A percentile compares a stretch with the other conserved stretches of the same genome.
These are phyloP conservation scores for Acronicta psi DNA, from an alignment of 2,888 invertebrate species.

Conservation along the genomic window DNA sequence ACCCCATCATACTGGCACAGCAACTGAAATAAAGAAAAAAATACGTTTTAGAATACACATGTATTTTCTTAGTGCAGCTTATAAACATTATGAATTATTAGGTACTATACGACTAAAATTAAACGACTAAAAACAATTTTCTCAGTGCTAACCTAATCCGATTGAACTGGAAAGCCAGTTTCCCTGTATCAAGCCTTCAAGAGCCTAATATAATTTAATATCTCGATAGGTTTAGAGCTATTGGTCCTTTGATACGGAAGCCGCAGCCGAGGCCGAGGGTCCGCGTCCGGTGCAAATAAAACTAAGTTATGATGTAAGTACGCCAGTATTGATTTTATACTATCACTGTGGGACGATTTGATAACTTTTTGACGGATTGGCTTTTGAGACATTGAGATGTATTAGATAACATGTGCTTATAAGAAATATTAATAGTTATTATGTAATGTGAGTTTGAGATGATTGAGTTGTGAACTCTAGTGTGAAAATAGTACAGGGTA, in stretches of 20 bases:
- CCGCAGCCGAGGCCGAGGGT: conserved; percentile 12
- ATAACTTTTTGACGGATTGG: conserved; percentile 5
- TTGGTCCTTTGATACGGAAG: conserved; percentile 5
- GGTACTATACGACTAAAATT: too few species aligned
- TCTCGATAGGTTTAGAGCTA: conserved; percentile 37
- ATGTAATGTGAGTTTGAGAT: too few species aligned
- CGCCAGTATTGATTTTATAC: conserved; percentile 70
- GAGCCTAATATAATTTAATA: conserved; percentile 37
- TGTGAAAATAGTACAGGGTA: too few species aligned
- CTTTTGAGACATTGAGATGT: neutral
- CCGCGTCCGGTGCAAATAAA: conserved; percentile 55
- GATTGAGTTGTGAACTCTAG: too few species aligned
- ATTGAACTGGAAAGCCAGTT: conserved; percentile 13
- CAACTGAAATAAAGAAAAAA: too few species aligned
- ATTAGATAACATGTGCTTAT: neutral
- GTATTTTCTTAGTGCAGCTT: too few species aligned
- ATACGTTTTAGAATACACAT: too few species aligned
- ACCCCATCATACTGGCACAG: too few species aligned
- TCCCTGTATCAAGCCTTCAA: neutral
- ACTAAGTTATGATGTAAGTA: conserved; percentile 72
- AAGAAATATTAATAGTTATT: neutral
- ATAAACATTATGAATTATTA: too few species aligned
- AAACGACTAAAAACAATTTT: too few species aligned
- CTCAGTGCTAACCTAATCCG: conserved; percentile 1
- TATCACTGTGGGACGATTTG: conserved; percentile 3